These are phyloP conservation scores for Halcyon badia DNA, from an alignment of 2,797 vertebrate genomes.

Conservation along the genomic window DNA sequence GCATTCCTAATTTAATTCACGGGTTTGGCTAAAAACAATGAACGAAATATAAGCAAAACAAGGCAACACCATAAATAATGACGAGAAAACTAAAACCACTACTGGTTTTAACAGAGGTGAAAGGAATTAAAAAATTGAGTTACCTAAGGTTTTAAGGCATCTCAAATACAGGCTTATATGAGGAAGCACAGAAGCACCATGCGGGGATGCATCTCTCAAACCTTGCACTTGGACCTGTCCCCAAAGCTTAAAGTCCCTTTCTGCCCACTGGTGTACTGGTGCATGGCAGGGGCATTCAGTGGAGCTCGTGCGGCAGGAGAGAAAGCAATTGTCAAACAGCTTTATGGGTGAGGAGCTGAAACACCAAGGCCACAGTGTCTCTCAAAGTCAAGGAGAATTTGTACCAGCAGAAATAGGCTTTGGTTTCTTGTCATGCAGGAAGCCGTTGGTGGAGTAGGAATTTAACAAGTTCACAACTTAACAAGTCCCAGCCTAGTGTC, in stretches of 20 bases:
- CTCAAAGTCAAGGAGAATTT: conserved; percentile 50
- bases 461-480: conserved; percentile 71
- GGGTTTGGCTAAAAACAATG: background rate
- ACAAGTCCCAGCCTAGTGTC: conserved; percentile 72
- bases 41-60: background rate
- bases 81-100: background rate
- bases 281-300: background rate
- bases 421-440: conserved; percentile 50
- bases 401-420: conserved; percentile 56
- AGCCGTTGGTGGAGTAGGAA: conserved; percentile 63
- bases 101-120: background rate
- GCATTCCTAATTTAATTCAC: background rate
- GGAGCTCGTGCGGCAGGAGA: background rate
- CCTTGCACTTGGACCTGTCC: background rate
- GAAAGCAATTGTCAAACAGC: background rate
- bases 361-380: rapidly evolving
- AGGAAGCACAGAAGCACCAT: background rate
- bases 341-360: background rate
- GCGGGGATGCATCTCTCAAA: background rate
- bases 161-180: background rate
- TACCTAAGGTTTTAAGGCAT: background rate
- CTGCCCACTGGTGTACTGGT: rapidly evolving
- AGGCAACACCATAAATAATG: background rate
- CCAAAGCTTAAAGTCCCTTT: background rate
- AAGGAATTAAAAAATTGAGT: background rate